Conservation (phyloP, 2,888 invertebrate genomes). For the Conus canariensis region DNA sequence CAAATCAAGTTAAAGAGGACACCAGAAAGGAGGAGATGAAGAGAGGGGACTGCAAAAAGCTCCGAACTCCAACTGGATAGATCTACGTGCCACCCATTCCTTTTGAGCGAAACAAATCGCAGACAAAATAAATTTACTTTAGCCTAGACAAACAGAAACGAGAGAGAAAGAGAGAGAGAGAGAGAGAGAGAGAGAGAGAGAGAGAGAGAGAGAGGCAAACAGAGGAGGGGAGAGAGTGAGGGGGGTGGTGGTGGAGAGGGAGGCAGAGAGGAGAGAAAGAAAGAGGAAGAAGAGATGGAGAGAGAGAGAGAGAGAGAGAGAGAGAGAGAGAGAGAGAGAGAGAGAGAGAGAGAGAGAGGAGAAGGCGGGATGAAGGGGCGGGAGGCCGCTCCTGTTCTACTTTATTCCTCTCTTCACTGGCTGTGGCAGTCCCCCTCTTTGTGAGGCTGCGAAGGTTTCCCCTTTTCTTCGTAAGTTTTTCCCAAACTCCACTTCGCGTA, state of each 20-base stretch:
- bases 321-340: background rate
- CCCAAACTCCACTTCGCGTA: too few species aligned
- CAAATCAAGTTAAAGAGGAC: background rate
- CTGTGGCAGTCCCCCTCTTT: too few species aligned
- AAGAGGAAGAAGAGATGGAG: background rate
- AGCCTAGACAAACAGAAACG: background rate
- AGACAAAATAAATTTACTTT: background rate
- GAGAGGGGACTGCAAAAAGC: too few species aligned
- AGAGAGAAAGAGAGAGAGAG: slow-evolving; percentile 29
- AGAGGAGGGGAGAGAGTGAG: background rate
- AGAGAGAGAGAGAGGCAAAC: background rate
- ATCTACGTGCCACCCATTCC: too few species aligned
- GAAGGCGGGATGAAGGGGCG: too few species aligned
- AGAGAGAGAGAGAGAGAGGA: background rate
- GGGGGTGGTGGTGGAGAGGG: background rate
- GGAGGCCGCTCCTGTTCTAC: too few species aligned
- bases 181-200: background rate
- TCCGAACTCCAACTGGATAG: too few species aligned
- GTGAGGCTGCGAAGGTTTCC: too few species aligned
- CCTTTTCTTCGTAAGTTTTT: too few species aligned
- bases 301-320: background rate
- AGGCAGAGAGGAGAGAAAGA: background rate
- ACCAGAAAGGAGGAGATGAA: too few species aligned
- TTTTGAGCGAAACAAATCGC: background rate
- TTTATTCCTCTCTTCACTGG: too few species aligned